These are phyloP conservation scores for Ardeotis arabs DNA, from an alignment of 2,113 vertebrate species.

Conservation along the genomic window DNA sequence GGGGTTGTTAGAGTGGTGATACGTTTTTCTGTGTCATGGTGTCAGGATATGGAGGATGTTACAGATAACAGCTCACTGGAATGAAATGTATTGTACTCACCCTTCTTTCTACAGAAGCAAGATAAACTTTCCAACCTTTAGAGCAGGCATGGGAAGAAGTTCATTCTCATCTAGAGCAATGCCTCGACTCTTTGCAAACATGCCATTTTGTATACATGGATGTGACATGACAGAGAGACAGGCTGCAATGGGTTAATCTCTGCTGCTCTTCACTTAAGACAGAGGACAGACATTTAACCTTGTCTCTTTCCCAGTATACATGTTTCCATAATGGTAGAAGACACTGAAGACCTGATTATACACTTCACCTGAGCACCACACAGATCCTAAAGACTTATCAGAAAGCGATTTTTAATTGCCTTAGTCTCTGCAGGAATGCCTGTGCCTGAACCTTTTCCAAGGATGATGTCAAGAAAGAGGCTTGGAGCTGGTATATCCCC, in stretches of 20 bases:
- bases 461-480: neutral
- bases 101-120: neutral
- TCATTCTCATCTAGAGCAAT: neutral
- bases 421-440: neutral
- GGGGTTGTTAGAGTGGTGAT: neutral
- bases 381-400: neutral
- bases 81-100: neutral
- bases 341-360: neutral
- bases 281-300: neutral
- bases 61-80: neutral
- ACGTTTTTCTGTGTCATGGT: neutral
- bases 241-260: neutral
- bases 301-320: neutral
- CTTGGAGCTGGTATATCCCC: neutral
- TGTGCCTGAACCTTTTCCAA: neutral
- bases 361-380: neutral
- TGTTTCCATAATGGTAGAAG: neutral
- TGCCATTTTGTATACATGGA: neutral
- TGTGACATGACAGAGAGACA: neutral
- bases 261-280: neutral
- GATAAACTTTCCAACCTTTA: neutral
- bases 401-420: neutral
- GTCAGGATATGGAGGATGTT: neutral
- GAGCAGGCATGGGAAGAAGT: neutral
- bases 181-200: neutral